These are phyloP conservation scores for Lynx canadensis DNA, from an alignment of 2,113 vertebrate species.

Conservation along the genomic window DNA sequence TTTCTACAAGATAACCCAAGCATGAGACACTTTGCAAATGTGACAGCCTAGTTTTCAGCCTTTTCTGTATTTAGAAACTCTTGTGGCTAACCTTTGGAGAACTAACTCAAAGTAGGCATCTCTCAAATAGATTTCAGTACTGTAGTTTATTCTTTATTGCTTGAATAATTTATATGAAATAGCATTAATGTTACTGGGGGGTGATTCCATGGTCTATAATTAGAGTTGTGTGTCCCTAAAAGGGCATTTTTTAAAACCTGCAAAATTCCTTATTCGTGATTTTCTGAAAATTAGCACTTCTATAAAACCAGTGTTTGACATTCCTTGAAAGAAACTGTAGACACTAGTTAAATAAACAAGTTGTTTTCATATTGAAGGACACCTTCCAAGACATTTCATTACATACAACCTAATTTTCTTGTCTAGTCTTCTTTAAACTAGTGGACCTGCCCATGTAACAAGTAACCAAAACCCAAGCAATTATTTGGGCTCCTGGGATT, in stretches of 20 bases:
- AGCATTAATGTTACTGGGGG: not conserved
- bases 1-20: conserved; percentile 51
- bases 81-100: conserved; percentile 14
- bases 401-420: not conserved
- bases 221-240: not conserved
- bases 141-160: conserved; percentile 25
- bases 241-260: not conserved
- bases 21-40: conserved; percentile 40
- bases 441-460: not conserved
- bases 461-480: not conserved
- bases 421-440: not conserved
- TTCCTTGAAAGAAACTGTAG: conserved; percentile 15
- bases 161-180: not conserved
- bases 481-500: not conserved
- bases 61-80: not conserved
- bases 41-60: not conserved
- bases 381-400: not conserved
- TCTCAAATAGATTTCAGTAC: not conserved
- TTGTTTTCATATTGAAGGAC: not conserved
- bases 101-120: not conserved
- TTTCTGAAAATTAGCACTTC: not conserved
- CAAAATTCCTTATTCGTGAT: not conserved
- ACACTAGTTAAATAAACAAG: conserved; percentile 6
- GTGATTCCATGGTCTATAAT: not conserved
- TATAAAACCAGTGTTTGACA: not conserved